Conservation (phyloP, 2,888 invertebrate species). For the Caenorhabditis afra region DNA sequence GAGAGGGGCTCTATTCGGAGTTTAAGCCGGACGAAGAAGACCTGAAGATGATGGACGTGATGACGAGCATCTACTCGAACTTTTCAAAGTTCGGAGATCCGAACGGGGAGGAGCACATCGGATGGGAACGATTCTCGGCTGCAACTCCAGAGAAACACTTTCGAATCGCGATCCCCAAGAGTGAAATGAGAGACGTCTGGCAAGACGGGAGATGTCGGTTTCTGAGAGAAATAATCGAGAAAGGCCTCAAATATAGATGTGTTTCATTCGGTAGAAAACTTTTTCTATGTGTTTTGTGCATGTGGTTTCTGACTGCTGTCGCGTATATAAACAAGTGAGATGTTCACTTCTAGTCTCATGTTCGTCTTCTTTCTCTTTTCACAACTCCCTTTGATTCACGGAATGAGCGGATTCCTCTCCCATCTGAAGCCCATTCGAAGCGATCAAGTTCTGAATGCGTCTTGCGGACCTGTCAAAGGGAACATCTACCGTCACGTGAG, state of each 20-base stretch:
- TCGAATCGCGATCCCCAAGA: background rate
- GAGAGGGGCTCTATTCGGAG: conserved; percentile 66
- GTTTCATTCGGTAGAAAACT: background rate
- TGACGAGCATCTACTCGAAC: conserved; percentile 65
- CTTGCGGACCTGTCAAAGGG: conserved; percentile 31
- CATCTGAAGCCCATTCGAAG: background rate
- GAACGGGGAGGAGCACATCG: background rate
- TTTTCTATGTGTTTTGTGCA: background rate
- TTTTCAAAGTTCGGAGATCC: conserved; percentile 68
- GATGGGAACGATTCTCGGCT: conserved; percentile 8
- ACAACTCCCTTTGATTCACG: background rate
- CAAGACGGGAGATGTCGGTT: background rate
- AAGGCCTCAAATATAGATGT: background rate
- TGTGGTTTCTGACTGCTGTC: background rate
- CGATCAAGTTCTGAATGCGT: background rate
- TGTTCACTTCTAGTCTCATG: conserved; percentile 12
- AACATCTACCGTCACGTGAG: conserved; percentile 32
- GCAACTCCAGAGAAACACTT: conserved; percentile 4
- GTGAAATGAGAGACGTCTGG: conserved; percentile 15
- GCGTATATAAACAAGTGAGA: conserved; percentile 11
- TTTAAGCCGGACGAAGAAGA: conserved; percentile 66
- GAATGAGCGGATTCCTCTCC: conserved; percentile 27
- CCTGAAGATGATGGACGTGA: conserved; percentile 62
- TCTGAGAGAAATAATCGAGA: background rate
- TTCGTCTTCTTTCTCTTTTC: conserved; percentile 8